Conservation (phyloP, 2,113 vertebrate genomes). For the Percina caprodes region DNA sequence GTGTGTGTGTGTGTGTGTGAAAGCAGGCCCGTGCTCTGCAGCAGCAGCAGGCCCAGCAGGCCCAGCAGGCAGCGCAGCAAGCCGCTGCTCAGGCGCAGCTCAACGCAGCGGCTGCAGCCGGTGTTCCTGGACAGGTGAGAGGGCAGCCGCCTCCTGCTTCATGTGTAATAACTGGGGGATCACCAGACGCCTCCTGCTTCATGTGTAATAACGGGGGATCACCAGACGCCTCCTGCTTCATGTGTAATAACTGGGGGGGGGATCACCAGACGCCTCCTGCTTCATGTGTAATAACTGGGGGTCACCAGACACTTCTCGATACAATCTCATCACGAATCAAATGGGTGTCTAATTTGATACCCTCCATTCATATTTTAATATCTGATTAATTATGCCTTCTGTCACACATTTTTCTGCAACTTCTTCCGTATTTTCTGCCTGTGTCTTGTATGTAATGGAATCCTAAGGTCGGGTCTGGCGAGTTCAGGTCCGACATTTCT, state of each 20-base stretch:
- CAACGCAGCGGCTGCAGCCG: constrained; percentile 59
- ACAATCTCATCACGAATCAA: accelerated
- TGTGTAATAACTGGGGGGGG: accelerated
- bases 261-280: too few relatives aligned
- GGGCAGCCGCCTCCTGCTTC: background rate
- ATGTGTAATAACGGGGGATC: too few relatives aligned
- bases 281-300: accelerated
- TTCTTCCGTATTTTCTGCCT: too few relatives aligned
- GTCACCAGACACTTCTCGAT: too few relatives aligned
- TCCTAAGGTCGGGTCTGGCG: too few relatives aligned
- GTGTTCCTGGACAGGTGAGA: constrained; percentile 90
- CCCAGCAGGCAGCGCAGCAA: constrained; percentile 76
- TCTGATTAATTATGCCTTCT: too few relatives aligned
- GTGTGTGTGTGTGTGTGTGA: constrained; percentile 3
- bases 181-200: too few relatives aligned
- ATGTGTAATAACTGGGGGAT: background rate
- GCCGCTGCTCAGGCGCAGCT: constrained; percentile 78
- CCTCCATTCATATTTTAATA: too few relatives aligned
- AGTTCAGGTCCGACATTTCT: too few relatives aligned
- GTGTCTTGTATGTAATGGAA: too few relatives aligned
- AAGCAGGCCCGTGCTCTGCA: constrained; percentile 81
- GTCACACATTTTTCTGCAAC: too few relatives aligned
- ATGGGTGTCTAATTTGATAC: too few relatives aligned
- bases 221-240: accelerated
- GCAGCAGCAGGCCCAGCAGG: constrained; percentile 85